Evolutionary conservation across 2,797 vertebrate species (phyloP).

Genomic region (Glossophaga mutica): DNA sequence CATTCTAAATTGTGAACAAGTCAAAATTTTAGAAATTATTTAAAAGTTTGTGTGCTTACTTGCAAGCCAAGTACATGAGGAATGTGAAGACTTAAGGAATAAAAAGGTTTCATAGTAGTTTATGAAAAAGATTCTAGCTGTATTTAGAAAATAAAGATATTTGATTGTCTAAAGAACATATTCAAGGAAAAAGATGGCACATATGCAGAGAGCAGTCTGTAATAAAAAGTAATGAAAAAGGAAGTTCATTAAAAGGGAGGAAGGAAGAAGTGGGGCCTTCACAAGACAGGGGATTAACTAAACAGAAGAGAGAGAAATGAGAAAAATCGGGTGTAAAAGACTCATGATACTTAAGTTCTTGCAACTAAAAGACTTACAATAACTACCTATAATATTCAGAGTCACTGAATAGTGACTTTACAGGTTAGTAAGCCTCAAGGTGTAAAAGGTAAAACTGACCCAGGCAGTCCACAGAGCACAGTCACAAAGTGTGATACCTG

Average conservation of each 20-base stretch:
- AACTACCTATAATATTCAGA: neutral
- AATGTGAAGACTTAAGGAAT: constrained; percentile 3
- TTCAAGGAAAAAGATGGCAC: constrained; percentile 19
- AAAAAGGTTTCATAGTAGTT: neutral
- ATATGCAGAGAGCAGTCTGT: constrained; percentile 22
- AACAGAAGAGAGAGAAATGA: neutral
- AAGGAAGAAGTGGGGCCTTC: neutral
- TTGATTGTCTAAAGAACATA: neutral
- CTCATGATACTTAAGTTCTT: neutral
- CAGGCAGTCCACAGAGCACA: neutral
- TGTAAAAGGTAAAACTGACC: neutral
- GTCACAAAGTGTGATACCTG: constrained; percentile 23
- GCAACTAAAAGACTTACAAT: neutral
- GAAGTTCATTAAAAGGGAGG: constrained; percentile 13
- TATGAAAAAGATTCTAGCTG: constrained; percentile 35
- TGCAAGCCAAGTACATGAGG: neutral
- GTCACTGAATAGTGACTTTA: neutral
- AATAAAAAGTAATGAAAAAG: constrained; percentile 43
- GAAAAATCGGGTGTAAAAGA: neutral
- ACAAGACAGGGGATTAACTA: neutral
- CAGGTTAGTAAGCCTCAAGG: neutral
- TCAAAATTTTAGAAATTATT: constrained; percentile 4
- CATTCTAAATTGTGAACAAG: constrained; percentile 23
- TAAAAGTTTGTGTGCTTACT: constrained; percentile 14
- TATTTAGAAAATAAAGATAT: constrained; percentile 46